Base-by-base conservation (phyloP, 1,140 invertebrate species). In the Conus ventricosus region DNA sequence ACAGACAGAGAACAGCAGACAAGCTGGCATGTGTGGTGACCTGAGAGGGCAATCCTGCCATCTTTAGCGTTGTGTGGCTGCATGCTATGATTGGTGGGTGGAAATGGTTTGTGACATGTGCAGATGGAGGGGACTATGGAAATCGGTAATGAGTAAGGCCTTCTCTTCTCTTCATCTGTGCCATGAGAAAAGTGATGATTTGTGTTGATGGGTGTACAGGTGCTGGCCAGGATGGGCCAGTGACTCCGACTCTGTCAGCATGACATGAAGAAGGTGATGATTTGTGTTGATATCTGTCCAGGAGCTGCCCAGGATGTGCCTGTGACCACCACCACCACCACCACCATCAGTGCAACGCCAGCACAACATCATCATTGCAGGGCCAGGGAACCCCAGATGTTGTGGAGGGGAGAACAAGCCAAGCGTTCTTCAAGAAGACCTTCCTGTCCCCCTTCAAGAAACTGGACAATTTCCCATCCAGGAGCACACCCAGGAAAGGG, bases 361-460 rank as follows among this genome's bases (percentile, higher is more conserved):
- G n/a, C 55, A 75, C 51, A 15, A 5, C 27, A 78, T 4, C 20
- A 55, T 80, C 81, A 85, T 13, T 54, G 84, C 83, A 54, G 57
- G 20, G 7, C 71, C 57, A 75, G 71, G 20, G 5, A n/a, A 63
- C 11, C 11, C 11, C 11, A 20, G 67, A 8, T 20, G 7, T 20
- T 6, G 27, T 17, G 67, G 76, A 67, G 84, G 84, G 53, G 67
- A 63, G 78, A 88, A 83, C 78, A 67, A 60, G 57, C 89, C 83
- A 88, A 85, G 76, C 60, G 86, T 89, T 91, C 80, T 85, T 93
- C 17, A 90, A 93, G 81, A 91, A 91, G 85, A 92, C 90, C 76
- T 76, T 93, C 17, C 53, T 91, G 13, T 90, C 90, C 17, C 92
- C 92, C 88, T 87, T 93, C 8, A 93, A 93, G 55, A 85, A 90